phyloP scores from a whole-genome alignment of 2,888 invertebrate species.

The Synanthedon formicaeformis region DNA sequence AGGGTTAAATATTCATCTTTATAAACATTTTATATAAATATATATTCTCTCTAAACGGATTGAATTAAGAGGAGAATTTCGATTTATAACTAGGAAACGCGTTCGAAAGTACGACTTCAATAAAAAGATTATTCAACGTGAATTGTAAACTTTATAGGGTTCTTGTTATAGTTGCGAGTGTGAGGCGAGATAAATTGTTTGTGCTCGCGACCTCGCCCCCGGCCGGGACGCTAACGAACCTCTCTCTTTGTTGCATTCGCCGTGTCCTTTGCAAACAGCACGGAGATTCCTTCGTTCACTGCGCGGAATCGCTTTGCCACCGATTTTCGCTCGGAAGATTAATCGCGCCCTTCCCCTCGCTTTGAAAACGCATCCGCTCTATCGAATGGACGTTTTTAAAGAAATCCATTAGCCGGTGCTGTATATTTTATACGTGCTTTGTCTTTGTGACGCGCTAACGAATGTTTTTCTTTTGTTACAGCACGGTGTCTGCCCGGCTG shows the following conservation, averaged over 20 bases:
- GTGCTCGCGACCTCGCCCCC: slow-evolving; percentile 54
- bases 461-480: slow-evolving; percentile 73
- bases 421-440: slow-evolving; percentile 25
- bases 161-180: slow-evolving; percentile 17
- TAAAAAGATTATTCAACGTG: slow-evolving; percentile 22
- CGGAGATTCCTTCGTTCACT: slow-evolving; percentile 25
- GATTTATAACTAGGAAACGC: slow-evolving; percentile 16
- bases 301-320: slow-evolving; percentile 19
- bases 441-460: slow-evolving; percentile 48
- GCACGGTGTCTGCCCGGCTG: slow-evolving; percentile 95
- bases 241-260: slow-evolving; percentile 44
- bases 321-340: slow-evolving; percentile 30
- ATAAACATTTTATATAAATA: slow-evolving; percentile 15
- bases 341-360: slow-evolving; percentile 25
- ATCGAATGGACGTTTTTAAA: slow-evolving; percentile 14
- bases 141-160: slow-evolving; percentile 21
- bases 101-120: slow-evolving; percentile 6
- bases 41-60: slow-evolving; percentile 7
- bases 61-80: slow-evolving; percentile 10
- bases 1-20: slow-evolving; percentile 30
- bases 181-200: slow-evolving; percentile 41
- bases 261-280: slow-evolving; percentile 35
- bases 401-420: slow-evolving; percentile 23
- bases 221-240: slow-evolving; percentile 50
- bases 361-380: slow-evolving; percentile 4